Base-by-base conservation (phyloP, 2,113 vertebrate genomes). In the Herpailurus yagouaroundi region DNA sequence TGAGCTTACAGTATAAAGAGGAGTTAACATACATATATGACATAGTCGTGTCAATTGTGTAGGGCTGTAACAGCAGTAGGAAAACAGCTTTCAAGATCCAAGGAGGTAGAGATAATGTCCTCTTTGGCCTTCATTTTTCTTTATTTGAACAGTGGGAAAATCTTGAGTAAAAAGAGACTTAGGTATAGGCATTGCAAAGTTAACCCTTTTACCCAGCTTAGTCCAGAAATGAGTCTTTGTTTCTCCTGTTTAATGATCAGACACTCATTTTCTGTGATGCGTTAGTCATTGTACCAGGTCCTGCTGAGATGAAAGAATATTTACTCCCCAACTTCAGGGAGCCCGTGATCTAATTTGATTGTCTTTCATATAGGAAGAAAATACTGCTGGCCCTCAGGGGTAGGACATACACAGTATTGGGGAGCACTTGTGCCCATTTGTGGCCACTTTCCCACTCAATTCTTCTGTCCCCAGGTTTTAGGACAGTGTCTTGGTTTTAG, bases 51-150 rank as follows among this genome's bases (percentile, higher is more conserved):
- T 63, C 68, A 80, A 0, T n/a, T 84, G 88, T 48, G 36, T 48
- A 31, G 31, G 76, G 45, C 68, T 80, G 7, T 55, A 88, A n/a
- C 5, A 48, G 29, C 64, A 71, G 57, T 21, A 73, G 77, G 25
- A 82, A 48, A 91, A 95, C 57, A 36, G 4, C 55, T 83, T 64
- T 68, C 16, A 71, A 77, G 29, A 95, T 50, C 29, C 18, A 80
- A 74, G 21, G 63, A 93, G 57, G 66, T 23, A 64, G 25, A 92
- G 18, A 45, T 8, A 38, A 60, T 89, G 27, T 27, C 77, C 84
- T 73, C 25, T n/a, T 64, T 94, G 76, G 19, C 48, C 66, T 97
- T 85, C 76, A 81, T 57, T 71, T 94, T 50, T 88, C 77, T 74
- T 71, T 69, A 60, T 81, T 97, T 55, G n/a, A 90, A 69, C 4